Conservation (phyloP, 2,888 invertebrate genomes). For the Ligdia adustata region DNA sequence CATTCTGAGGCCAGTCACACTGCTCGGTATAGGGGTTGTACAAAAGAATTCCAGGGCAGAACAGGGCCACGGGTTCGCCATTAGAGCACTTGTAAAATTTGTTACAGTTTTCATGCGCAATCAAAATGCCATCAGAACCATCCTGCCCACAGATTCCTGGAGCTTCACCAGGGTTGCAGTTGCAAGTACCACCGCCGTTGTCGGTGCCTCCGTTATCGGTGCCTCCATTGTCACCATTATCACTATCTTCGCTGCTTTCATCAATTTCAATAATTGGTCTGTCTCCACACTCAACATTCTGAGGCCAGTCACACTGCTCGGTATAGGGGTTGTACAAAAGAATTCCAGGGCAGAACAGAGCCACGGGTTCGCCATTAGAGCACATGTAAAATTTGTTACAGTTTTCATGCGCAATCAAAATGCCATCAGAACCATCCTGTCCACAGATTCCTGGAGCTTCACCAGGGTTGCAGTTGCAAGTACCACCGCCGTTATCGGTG, state of each 20-base stretch:
- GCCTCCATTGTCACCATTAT: slow-evolving; percentile 9
- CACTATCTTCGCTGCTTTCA: neutral
- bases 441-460: slow-evolving; percentile 44
- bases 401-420: slow-evolving; percentile 47
- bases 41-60: slow-evolving; percentile 33
- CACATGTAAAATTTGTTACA: slow-evolving; percentile 47
- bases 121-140: slow-evolving; percentile 37
- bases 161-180: slow-evolving; percentile 44
- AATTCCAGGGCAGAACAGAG: slow-evolving; percentile 29
- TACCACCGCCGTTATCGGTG: slow-evolving; percentile 2
- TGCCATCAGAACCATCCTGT: slow-evolving; percentile 39
- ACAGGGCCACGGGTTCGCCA: slow-evolving; percentile 37
- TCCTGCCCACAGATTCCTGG: slow-evolving; percentile 42
- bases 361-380: slow-evolving; percentile 28
- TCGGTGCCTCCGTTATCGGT: neutral
- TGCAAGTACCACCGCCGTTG: slow-evolving; percentile 23
- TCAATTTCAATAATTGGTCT: slow-evolving; percentile 35
- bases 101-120: slow-evolving; percentile 50
- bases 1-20: slow-evolving; percentile 43
- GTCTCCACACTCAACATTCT: slow-evolving; percentile 45
- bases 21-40: slow-evolving; percentile 39
- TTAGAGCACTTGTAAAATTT: slow-evolving; percentile 47
- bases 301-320: slow-evolving; percentile 45
- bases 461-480: slow-evolving; percentile 35
- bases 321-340: slow-evolving; percentile 39